Evolutionary conservation across 2,113 vertebrate genomes (phyloP).

Genomic region (Butorides virescens): DNA sequence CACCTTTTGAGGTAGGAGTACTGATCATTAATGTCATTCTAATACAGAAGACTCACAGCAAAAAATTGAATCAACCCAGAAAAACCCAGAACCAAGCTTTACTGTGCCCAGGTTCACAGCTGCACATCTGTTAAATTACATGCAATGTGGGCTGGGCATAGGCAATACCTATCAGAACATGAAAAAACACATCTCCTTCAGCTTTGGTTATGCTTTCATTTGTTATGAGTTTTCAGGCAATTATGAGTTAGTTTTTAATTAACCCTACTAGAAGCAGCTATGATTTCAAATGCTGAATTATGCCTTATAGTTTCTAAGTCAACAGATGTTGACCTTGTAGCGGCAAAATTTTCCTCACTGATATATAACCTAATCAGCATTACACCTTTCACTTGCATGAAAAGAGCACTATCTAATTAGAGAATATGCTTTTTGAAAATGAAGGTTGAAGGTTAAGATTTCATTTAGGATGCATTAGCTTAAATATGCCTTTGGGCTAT

Average conservation of each 20-base stretch:
- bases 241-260: slow-evolving; percentile 55
- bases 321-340: slow-evolving; percentile 72
- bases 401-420: slow-evolving; percentile 67
- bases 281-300: slow-evolving; percentile 67
- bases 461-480: slow-evolving; percentile 72
- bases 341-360: slow-evolving; percentile 60
- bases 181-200: background rate
- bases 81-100: slow-evolving; percentile 50
- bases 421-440: slow-evolving; percentile 63
- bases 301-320: slow-evolving; percentile 61
- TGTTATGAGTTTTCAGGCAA: slow-evolving; percentile 62
- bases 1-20: slow-evolving; percentile 37
- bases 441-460: slow-evolving; percentile 77
- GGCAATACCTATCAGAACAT: background rate
- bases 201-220: slow-evolving; percentile 43
- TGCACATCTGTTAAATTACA: slow-evolving; percentile 62
- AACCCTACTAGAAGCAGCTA: slow-evolving; percentile 53
- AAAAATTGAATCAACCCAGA: background rate
- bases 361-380: slow-evolving; percentile 70
- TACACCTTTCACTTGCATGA: slow-evolving; percentile 61
- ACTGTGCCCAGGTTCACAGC: background rate
- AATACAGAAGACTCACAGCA: slow-evolving; percentile 5
- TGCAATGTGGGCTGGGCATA: slow-evolving; percentile 12
- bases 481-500: slow-evolving; percentile 70
- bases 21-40: slow-evolving; percentile 53